Evolutionary conservation across 2,888 invertebrate species (phyloP).

Genomic region (Zootermopsis nevadensis): DNA sequence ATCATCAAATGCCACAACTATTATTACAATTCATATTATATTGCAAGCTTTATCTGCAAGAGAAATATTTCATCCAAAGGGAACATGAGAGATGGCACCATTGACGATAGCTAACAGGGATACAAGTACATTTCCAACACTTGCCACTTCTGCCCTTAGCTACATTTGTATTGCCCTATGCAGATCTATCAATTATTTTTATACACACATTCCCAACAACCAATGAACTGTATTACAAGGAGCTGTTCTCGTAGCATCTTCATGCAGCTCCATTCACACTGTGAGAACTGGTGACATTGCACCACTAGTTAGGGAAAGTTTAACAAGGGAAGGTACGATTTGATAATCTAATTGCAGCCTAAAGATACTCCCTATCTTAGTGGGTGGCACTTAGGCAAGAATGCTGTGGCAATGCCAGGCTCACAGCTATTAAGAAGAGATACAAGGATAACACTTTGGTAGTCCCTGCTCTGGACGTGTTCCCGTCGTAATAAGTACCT

Average conservation of each 20-base stretch:
- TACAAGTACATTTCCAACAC: neutral
- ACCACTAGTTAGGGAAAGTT: slow-evolving; percentile 12
- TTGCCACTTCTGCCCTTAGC: neutral
- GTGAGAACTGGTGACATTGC: neutral
- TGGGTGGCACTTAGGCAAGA: slow-evolving; percentile 27
- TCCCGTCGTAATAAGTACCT: slow-evolving; percentile 46
- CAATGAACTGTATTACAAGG: neutral
- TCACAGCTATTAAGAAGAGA: slow-evolving; percentile 28
- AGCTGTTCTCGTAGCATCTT: neutral
- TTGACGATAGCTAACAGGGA: neutral
- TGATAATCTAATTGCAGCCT: slow-evolving; percentile 37
- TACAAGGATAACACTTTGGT: neutral
- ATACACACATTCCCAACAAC: slow-evolving; percentile 22
- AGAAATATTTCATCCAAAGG: slow-evolving; percentile 19
- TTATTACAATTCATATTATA: neutral
- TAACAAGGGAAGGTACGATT: slow-evolving; percentile 11
- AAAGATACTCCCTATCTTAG: slow-evolving; percentile 32
- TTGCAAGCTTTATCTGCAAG: neutral
- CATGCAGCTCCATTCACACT: slow-evolving; percentile 4
- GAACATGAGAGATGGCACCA: neutral
- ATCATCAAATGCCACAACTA: too few relatives aligned
- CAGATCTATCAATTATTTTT: neutral
- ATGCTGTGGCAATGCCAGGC: slow-evolving; percentile 16
- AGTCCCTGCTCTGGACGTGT: slow-evolving; percentile 5
- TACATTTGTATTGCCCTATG: slow-evolving; percentile 9